Base-by-base conservation (phyloP, 2,888 invertebrate genomes). In the Mythimna albipuncta region DNA sequence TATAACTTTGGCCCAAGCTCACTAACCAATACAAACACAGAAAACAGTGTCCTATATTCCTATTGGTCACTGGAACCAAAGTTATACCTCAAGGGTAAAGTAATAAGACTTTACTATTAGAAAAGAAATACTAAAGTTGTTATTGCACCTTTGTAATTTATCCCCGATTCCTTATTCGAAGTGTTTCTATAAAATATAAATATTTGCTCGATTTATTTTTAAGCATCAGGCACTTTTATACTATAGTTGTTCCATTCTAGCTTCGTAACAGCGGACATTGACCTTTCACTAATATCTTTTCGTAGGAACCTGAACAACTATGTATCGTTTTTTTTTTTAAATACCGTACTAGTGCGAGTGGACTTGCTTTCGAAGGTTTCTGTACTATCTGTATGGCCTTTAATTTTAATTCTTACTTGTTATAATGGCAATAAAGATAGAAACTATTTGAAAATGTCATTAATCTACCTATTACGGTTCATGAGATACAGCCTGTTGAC, bases 101-200 rank as follows among this genome's bases (percentile, higher is more conserved):
- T 47, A 19, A 16, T 47, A 47, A 6, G 16, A 47, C 16, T 47
- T 19, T 47, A 47, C 47, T 47, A 72, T 66, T 65, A 47, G 47
- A 16, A 52, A 65, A 64, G 38, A 69, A 84, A 84, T 81, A 81
- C 76, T 79, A 70, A 59, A 70, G n/a, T 79, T 58, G 35, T 73
- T 81, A 84, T 86, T 84, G 88, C 86, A 86, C 82, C 74, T 65
- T 73, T 59, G 64, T 54, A 72, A 75, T 77, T 82, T 79, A 70
- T 65, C 68, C 67, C 79, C 73, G 68, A 80, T 67, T 69, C 54
- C 58, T 71, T 77, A 69, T 76, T 77, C 59, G 65, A 75, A 66
- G 70, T 63, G 44, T 61, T 64, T 10, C 70, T 9, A 64, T 52
- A 63, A 69, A 73, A 72, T 83, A 71, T 62, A 75, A 2, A 41